Evolutionary conservation across 2,888 invertebrate species (phyloP), one percentile per base, ranked within the genome.

Genomic region (Apotomis turbidana): DNA sequence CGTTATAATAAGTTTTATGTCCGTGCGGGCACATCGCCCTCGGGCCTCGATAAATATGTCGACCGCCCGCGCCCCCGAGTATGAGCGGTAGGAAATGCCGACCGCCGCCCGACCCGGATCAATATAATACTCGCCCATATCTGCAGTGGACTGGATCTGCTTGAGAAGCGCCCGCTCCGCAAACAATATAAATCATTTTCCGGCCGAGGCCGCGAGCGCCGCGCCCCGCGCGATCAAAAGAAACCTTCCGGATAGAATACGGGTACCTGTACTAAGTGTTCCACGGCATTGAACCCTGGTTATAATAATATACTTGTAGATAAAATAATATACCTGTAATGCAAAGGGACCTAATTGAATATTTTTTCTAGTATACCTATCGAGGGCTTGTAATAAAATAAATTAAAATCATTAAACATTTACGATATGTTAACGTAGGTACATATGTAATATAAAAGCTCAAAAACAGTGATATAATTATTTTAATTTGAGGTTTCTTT

Each of bases 61-160:
- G 87, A 86, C 85, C 77, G 80, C 81, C 84, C 84, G 84, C 80
- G 83, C 85, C 83, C 83, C 83, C 80, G 82, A 87, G 91, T 93
- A 92, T 91, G 91, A 93, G 90, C 88, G 86, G 89, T 90, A 89
- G 91, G 90, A 91, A 91, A 82, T 82, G 85, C 89, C 90, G 87
- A 87, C 88, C 89, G 85, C 88, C 87, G 81, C 85, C 84, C 87
- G 83, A 85, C 84, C 86, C 87, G 92, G 93, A 93, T 94, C 93
- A 90, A 94, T 93, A 93, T 93, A 93, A 94, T 91, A 93, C 92
- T 91, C 90, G 91, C 85, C 90, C 91, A 93, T 92, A 92, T 93
- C 93, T 93, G 93, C 92, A 92, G 92, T 90, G 92, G 91, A 91
- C 91, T 87, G 90, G 88, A 91, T 89, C 88, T 90, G 90, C 91